Conservation (phyloP, 2,888 invertebrate species). For the Cylloceria caligata region DNA sequence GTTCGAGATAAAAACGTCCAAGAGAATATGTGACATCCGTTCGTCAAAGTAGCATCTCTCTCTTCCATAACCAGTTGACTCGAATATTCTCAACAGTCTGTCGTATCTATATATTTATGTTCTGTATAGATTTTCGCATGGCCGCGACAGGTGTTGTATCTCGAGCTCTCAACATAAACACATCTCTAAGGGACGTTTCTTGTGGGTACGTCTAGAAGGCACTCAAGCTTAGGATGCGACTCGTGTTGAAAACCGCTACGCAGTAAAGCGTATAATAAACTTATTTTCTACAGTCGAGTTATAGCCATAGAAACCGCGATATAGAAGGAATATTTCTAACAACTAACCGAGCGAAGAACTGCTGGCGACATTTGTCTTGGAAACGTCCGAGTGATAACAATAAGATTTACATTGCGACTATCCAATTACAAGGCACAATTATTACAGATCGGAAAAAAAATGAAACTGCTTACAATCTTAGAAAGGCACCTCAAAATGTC, state of each 20-base stretch:
- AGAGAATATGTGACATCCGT: conserved; percentile 1
- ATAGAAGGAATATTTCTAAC: background rate
- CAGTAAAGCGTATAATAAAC: background rate
- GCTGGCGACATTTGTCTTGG: conserved; percentile 4
- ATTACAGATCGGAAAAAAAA: background rate
- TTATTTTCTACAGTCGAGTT: background rate
- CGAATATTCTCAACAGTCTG: background rate
- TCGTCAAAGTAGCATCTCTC: background rate
- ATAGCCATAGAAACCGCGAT: conserved; percentile 11
- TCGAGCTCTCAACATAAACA: background rate
- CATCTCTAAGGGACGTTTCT: background rate
- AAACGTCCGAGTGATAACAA: background rate
- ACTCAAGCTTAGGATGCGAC: background rate
- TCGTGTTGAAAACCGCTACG: background rate
- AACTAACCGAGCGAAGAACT: background rate
- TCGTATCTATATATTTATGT: background rate
- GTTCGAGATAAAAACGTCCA: conserved; percentile 12
- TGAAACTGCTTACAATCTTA: background rate
- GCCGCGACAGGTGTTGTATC: conserved; percentile 25
- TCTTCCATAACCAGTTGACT: background rate
- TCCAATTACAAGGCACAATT: background rate
- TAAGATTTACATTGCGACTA: background rate
- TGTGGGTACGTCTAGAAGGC: background rate
- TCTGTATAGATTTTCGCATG: background rate
- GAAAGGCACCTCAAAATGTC: no score